These are phyloP conservation scores for Turritopsis rubra DNA, from an alignment of 30 jellyfish, hydroid and myxozoan genomes.

Conservation along the genomic window DNA sequence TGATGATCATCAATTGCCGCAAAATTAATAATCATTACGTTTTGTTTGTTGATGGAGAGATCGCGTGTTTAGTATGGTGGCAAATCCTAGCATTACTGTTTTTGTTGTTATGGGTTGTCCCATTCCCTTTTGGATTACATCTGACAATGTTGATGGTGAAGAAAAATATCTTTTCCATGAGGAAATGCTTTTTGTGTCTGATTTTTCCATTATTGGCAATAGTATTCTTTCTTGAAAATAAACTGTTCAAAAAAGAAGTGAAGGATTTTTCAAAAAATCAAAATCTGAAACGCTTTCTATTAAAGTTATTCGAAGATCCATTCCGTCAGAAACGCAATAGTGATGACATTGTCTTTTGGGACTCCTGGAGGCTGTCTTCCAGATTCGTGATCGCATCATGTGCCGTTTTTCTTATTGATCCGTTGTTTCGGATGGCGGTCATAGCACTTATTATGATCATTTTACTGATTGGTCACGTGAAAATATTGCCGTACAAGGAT, in stretches of 20 bases:
- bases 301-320: background rate
- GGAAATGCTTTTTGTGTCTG: background rate
- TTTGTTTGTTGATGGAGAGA: slow-evolving; percentile 29
- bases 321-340: background rate
- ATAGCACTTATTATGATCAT: background rate
- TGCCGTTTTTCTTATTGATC: background rate
- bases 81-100: slow-evolving; percentile 22
- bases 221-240: background rate
- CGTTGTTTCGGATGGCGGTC: background rate
- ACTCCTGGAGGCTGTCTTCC: background rate
- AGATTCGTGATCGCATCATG: background rate
- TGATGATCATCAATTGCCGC: slow-evolving; percentile 26
- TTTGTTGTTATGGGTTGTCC: slow-evolving; percentile 31
- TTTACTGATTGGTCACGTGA: background rate
- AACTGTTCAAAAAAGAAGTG: background rate
- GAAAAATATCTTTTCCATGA: background rate
- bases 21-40: slow-evolving; percentile 17
- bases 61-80: slow-evolving; percentile 36
- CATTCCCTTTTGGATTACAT: slow-evolving; percentile 17
- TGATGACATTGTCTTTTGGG: background rate
- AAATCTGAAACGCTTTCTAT: background rate
- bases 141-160: background rate
- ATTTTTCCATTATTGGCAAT: background rate
- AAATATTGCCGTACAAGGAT: background rate
- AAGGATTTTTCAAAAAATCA: no score